phyloP scores from a whole-genome alignment of 2,797 vertebrate genomes.

The Mormyrops attenuatus region DNA sequence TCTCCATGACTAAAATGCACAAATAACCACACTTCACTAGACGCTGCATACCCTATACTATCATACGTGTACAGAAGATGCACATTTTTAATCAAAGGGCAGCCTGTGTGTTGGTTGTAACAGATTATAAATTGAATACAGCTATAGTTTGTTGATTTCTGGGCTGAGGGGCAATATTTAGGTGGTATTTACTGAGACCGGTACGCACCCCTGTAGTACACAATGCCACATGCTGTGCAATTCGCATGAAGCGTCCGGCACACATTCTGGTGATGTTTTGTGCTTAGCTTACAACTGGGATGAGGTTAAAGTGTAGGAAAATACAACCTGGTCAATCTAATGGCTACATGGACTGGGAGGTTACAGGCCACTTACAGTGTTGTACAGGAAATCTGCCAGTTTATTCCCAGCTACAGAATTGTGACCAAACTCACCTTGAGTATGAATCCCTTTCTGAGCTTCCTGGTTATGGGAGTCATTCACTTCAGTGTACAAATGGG shows the following conservation, averaged over 20 bases:
- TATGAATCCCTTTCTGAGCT: background rate
- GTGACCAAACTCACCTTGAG: background rate
- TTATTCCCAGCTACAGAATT: background rate
- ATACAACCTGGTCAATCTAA: background rate
- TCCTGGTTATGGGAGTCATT: background rate
- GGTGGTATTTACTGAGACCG: background rate
- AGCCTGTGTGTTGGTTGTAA: conserved; percentile 67
- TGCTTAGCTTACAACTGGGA: background rate
- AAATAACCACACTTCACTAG: conserved; percentile 39
- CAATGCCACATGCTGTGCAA: background rate
- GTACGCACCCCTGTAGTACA: background rate
- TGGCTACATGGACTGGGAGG: background rate
- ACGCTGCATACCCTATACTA: conserved; percentile 43
- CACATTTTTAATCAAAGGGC: conserved; percentile 66
- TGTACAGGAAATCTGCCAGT: background rate
- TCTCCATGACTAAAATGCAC: conserved; percentile 44
- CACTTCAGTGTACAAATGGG: background rate
- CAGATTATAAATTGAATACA: conserved; percentile 43
- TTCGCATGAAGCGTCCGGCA: background rate
- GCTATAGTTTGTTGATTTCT: background rate
- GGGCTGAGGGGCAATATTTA: conserved; percentile 12
- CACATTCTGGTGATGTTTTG: background rate
- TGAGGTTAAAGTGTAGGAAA: background rate
- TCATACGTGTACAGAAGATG: conserved; percentile 56
- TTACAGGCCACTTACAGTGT: background rate